A percentile compares a stretch with the other conserved stretches of the same genome.
Evolutionary conservation across 1,140 invertebrate species (phyloP).

Genomic region (Sitophilus oryzae): DNA sequence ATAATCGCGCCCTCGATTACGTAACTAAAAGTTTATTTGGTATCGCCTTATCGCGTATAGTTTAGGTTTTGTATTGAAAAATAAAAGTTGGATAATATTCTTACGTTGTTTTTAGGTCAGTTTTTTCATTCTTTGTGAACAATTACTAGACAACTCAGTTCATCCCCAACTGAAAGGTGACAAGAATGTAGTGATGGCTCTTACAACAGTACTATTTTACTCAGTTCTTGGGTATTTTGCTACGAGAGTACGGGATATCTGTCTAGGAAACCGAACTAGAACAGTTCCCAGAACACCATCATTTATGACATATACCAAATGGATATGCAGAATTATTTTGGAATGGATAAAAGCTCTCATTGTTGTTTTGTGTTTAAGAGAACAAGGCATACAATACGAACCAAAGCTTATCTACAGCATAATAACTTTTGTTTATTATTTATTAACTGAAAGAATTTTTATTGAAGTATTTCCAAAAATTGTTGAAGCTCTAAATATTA

Average conservation of each 20-base stretch:
- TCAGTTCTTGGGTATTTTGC: conserved; percentile 69
- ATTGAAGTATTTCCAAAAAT: conserved; percentile 52
- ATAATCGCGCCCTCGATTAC: no score
- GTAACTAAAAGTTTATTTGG: no score
- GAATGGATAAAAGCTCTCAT: conserved; percentile 75
- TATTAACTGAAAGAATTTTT: conserved; percentile 55
- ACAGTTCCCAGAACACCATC: conserved; percentile 60
- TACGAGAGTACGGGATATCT: conserved; percentile 58
- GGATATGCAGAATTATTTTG: conserved; percentile 67
- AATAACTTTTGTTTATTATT: conserved; percentile 56
- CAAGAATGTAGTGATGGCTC: conserved; percentile 54
- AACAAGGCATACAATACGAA: conserved; percentile 66
- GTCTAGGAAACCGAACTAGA: conserved; percentile 47
- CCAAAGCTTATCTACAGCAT: conserved; percentile 56
- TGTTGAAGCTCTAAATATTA: conserved; percentile 51
- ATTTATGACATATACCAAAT: conserved; percentile 62
- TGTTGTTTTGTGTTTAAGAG: conserved; percentile 64
- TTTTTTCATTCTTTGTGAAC: conserved; percentile 37
- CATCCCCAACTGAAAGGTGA: conserved; percentile 23
- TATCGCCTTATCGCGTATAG: no score
- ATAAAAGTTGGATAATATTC: no score
- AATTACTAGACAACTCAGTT: conserved; percentile 24
- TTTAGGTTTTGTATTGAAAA: no score
- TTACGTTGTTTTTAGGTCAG: conserved; percentile 37
- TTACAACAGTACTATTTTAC: conserved; percentile 73